These are phyloP conservation scores for Hestina assimilis DNA, from an alignment of 1,140 invertebrate genomes.

Conservation along the genomic window DNA sequence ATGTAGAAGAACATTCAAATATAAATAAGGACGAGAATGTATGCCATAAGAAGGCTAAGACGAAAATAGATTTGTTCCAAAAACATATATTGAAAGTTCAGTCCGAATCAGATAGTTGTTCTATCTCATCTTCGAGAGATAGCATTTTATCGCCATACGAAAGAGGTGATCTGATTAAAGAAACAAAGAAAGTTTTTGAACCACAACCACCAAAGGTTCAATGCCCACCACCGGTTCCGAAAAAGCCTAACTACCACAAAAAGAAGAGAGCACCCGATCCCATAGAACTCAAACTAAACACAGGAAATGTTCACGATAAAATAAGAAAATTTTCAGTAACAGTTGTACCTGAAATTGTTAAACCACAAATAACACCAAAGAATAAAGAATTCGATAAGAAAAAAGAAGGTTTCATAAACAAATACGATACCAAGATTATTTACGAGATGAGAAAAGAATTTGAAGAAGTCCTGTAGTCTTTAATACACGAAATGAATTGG, in stretches of 20 bases:
- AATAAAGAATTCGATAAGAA: constrained; percentile 31
- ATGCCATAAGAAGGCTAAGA: constrained; percentile 67
- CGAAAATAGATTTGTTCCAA: constrained; percentile 75
- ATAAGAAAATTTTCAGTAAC: constrained; percentile 68
- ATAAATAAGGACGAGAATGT: constrained; percentile 57
- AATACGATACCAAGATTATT: constrained; percentile 51
- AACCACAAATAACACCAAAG: constrained; percentile 38
- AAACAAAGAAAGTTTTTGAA: constrained; percentile 59
- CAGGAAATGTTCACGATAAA: constrained; percentile 68
- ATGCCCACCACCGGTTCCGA: constrained; percentile 10
- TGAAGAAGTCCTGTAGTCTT: constrained; percentile 48
- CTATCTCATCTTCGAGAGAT: constrained; percentile 49
- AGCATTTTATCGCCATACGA: constrained; percentile 26
- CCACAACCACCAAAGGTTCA: constrained; percentile 39
- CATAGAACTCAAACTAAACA: constrained; percentile 38
- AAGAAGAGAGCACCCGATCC: constrained; percentile 35
- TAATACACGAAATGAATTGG: not conserved
- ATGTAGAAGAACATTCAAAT: constrained; percentile 55
- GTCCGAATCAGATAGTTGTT: constrained; percentile 56
- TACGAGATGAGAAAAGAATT: constrained; percentile 64
- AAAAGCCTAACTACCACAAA: constrained; percentile 30
- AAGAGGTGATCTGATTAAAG: constrained; percentile 38
- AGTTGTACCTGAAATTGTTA: constrained; percentile 37
- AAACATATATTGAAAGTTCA: constrained; percentile 66
- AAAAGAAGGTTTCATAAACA: constrained; percentile 53